These are phyloP conservation scores for Macaria liturata DNA, from an alignment of 2,888 invertebrate species.

Conservation along the genomic window DNA sequence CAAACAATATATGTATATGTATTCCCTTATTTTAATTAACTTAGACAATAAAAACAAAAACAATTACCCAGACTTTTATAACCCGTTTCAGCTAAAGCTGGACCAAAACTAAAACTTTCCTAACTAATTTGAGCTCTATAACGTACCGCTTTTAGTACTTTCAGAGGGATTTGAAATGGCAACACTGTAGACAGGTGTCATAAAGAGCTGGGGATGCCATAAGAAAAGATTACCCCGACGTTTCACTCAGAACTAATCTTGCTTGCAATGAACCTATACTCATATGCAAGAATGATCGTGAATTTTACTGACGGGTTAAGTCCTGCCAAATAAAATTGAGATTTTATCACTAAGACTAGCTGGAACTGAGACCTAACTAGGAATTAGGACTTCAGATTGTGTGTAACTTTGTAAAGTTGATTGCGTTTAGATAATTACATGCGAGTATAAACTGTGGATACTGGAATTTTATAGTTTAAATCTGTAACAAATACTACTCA, in stretches of 20 bases:
- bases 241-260: constrained; percentile 30
- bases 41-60: too few species aligned
- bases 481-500: too few species aligned
- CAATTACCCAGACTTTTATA: too few species aligned
- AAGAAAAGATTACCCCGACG: constrained; percentile 32
- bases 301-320: constrained; percentile 24
- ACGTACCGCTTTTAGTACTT: not conserved
- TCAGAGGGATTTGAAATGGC: constrained; percentile 4
- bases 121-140: not conserved
- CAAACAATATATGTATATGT: too few species aligned
- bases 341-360: constrained; percentile 6
- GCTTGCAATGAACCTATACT: constrained; percentile 20
- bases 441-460: too few species aligned
- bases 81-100: too few species aligned
- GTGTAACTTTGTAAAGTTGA: too few species aligned
- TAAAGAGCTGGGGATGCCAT: constrained; percentile 30
- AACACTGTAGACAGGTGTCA: constrained; percentile 22
- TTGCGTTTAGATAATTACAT: too few species aligned
- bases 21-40: too few species aligned
- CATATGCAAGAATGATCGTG: constrained; percentile 22
- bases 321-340: constrained; percentile 15
- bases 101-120: not conserved
- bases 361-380: too few species aligned
- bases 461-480: too few species aligned
- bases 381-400: too few species aligned